Evolutionary conservation across 2,888 invertebrate species (phyloP).

Genomic region (Ennomos erosarius): DNA sequence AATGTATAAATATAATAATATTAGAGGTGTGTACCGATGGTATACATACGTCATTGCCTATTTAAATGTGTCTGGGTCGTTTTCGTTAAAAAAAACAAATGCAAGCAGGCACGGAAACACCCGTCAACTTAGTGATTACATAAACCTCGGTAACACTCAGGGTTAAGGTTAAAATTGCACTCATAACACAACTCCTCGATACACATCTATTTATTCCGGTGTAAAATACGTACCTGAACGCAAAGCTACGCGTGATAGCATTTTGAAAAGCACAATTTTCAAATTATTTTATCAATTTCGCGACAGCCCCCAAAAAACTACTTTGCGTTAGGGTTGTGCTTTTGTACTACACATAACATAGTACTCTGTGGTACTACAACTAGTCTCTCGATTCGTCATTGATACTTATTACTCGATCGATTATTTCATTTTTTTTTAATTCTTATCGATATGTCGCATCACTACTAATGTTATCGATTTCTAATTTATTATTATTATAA

Average conservation of each 20-base stretch:
- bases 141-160: constrained; percentile 71
- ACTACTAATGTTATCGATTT: no score
- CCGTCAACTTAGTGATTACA: constrained; percentile 80
- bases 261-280: constrained; percentile 72
- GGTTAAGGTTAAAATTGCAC: constrained; percentile 56
- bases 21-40: not conserved
- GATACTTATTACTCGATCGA: no score
- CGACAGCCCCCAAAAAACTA: constrained; percentile 55
- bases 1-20: not conserved
- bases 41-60: constrained; percentile 1
- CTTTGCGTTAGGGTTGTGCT: no score
- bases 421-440: no score
- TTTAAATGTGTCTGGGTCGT: not conserved
- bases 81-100: constrained; percentile 27
- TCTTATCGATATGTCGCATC: no score
- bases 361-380: no score
- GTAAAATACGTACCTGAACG: constrained; percentile 85
- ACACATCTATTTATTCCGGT: constrained; percentile 21
- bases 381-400: no score
- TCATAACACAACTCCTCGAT: constrained; percentile 15
- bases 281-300: constrained; percentile 58
- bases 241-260: constrained; percentile 89
- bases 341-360: no score
- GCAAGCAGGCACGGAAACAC: constrained; percentile 42
- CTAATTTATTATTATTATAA: no score